These are phyloP conservation scores for Sebastes minor DNA, from an alignment of 2,797 vertebrate genomes.

Conservation along the genomic window DNA sequence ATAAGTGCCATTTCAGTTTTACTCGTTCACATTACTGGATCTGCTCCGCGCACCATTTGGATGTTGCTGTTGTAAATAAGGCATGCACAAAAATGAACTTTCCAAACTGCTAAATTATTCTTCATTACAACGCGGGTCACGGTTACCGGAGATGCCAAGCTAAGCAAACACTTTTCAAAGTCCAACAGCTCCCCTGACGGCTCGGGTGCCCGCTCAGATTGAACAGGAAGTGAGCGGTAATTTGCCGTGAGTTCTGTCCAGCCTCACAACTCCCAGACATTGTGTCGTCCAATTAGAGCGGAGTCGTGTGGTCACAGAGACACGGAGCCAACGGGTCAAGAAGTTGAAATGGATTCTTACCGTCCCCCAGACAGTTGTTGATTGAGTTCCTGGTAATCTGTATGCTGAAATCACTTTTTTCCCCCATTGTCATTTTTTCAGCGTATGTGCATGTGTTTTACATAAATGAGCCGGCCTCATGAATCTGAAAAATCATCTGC, in stretches of 20 bases:
- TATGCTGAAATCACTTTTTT: slow-evolving; percentile 52
- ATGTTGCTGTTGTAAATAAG: slow-evolving; percentile 67
- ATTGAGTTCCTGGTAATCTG: slow-evolving; percentile 70
- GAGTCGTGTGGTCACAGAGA: slow-evolving; percentile 64
- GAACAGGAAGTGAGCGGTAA: slow-evolving; percentile 80
- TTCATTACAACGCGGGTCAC: slow-evolving; percentile 71
- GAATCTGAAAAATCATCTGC: slow-evolving; percentile 58
- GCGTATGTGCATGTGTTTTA: slow-evolving; percentile 54
- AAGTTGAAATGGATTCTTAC: slow-evolving; percentile 73
- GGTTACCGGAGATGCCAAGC: slow-evolving; percentile 74
- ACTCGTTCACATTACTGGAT: slow-evolving; percentile 21
- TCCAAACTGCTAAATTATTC: slow-evolving; percentile 66
- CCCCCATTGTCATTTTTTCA: slow-evolving; percentile 45
- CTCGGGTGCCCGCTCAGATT: slow-evolving; percentile 69
- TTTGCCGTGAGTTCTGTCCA: slow-evolving; percentile 81
- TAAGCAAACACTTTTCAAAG: slow-evolving; percentile 80
- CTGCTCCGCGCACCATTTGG: slow-evolving; percentile 20
- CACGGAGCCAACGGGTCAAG: slow-evolving; percentile 67
- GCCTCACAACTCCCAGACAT: slow-evolving; percentile 78
- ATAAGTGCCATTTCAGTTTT: slow-evolving; percentile 40
- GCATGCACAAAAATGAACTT: slow-evolving; percentile 58
- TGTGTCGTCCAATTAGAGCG: slow-evolving; percentile 76
- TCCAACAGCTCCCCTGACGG: slow-evolving; percentile 77
- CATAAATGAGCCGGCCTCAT: slow-evolving; percentile 47
- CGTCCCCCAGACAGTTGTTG: slow-evolving; percentile 71